Evolutionary conservation across 2,113 vertebrate genomes (phyloP).

Genomic region (Tragelaphus buxtoni): DNA sequence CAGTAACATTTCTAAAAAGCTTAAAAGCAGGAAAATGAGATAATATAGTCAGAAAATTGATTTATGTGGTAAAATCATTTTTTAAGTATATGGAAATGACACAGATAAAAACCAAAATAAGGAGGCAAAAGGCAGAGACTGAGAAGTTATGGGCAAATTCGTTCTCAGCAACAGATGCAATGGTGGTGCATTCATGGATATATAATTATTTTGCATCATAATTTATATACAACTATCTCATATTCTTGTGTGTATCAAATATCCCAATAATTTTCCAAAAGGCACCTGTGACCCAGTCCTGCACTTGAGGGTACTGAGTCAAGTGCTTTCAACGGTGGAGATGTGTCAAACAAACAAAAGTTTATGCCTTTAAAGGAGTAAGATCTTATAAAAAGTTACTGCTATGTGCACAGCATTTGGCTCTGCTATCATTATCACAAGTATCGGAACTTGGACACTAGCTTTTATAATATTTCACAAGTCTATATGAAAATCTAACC

Average conservation of each 20-base stretch:
- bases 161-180: not conserved
- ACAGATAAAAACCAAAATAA: not conserved
- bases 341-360: not conserved
- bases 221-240: not conserved
- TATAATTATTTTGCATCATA: not conserved
- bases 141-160: not conserved
- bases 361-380: not conserved
- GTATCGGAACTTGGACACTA: not conserved
- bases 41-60: not conserved
- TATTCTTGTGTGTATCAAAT: not conserved
- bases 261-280: not conserved
- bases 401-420: not conserved
- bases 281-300: not conserved
- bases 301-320: not conserved
- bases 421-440: not conserved
- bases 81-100: not conserved
- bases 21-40: not conserved
- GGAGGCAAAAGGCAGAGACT: not conserved
- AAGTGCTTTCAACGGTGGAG: not conserved
- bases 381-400: not conserved
- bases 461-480: not conserved
- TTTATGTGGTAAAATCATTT: not conserved
- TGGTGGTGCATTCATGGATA: rapidly evolving
- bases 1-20: not conserved
- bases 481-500: not conserved